phyloP scores from a whole-genome alignment of 2,797 vertebrate species.

The Sebastes paucispinis region DNA sequence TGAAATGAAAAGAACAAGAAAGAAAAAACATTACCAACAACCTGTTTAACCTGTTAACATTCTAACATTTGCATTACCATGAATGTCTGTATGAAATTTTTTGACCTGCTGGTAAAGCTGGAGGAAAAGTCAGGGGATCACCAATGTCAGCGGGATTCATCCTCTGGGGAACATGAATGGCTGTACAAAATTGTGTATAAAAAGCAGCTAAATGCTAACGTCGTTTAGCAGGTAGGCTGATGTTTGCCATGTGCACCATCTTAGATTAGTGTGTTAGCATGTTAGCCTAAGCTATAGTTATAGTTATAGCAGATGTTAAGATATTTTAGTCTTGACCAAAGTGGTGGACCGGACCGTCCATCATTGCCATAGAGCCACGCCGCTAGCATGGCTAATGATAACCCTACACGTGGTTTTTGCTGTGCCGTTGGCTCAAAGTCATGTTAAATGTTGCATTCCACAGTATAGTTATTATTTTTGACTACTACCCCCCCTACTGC shows the following conservation, averaged over 20 bases:
- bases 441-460: background rate
- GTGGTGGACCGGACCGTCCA: background rate
- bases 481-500: background rate
- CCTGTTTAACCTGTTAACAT: background rate
- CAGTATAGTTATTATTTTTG: background rate
- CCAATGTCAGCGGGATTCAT: background rate
- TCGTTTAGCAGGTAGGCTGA: background rate
- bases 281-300: background rate
- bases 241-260: background rate
- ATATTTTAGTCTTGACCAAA: background rate
- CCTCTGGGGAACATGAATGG: background rate
- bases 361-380: background rate
- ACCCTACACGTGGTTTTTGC: background rate
- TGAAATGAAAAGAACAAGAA: background rate
- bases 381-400: background rate
- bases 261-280: background rate
- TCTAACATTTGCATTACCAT: background rate
- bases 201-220: background rate
- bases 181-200: background rate
- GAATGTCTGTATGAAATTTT: background rate
- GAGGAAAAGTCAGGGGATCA: background rate
- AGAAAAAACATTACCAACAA: background rate
- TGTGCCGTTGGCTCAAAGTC: background rate
- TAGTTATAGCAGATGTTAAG: background rate
- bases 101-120: too few relatives aligned